phyloP scores from a whole-genome alignment of 2,797 vertebrate genomes.

The Enteromius afrohamiltoni region DNA sequence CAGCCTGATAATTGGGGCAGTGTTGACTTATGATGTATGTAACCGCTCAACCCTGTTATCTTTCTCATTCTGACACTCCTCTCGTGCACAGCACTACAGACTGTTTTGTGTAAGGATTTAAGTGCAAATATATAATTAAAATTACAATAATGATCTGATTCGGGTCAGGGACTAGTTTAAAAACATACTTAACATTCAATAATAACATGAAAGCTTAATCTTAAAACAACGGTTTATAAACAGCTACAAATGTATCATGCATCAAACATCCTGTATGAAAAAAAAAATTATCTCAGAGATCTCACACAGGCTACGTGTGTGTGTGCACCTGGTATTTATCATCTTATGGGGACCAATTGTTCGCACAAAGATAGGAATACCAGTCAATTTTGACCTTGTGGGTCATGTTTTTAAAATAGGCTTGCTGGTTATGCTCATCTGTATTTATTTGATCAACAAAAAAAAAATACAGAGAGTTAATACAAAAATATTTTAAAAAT shows the following conservation, averaged over 20 bases:
- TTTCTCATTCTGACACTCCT: background rate
- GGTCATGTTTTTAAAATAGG: background rate
- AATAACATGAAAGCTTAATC: background rate
- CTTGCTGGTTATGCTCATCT: background rate
- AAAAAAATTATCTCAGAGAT: background rate
- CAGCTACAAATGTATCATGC: background rate
- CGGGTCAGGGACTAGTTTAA: background rate
- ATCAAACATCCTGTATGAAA: background rate
- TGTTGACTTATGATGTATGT: conserved; percentile 30
- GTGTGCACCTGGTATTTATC: too few relatives aligned
- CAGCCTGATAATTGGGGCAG: conserved; percentile 52
- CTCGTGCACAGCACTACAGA: conserved; percentile 19
- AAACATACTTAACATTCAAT: background rate
- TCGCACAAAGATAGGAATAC: too few relatives aligned
- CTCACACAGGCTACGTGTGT: background rate
- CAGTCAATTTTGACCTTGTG: too few relatives aligned
- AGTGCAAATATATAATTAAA: background rate
- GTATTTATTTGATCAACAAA: background rate
- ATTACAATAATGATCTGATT: background rate
- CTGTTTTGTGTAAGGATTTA: background rate
- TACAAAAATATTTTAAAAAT: background rate
- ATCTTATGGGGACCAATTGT: too few relatives aligned
- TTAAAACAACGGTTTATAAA: background rate
- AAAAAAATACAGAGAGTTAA: background rate
- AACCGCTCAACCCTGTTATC: background rate